These are phyloP conservation scores for Lagopus leucura DNA, from an alignment of 2,113 vertebrate species.

Conservation along the genomic window DNA sequence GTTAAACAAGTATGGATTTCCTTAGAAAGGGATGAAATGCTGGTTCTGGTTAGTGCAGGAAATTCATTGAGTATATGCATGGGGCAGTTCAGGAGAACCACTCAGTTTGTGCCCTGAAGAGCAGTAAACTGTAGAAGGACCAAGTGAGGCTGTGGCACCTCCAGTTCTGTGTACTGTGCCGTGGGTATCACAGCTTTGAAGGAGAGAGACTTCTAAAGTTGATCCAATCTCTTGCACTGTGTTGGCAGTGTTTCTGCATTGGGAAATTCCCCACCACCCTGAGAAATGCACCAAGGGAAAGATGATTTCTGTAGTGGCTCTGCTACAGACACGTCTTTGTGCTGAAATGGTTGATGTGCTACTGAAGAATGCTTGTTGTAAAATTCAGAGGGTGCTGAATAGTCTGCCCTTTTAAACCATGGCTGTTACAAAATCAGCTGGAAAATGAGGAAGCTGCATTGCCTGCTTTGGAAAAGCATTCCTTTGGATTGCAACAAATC, in stretches of 20 bases:
- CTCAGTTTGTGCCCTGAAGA: neutral
- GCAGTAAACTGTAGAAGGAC: neutral
- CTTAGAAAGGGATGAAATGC: neutral
- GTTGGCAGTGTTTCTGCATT: neutral
- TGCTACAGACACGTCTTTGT: neutral
- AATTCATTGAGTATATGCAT: neutral
- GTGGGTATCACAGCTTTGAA: neutral
- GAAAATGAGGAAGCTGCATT: neutral
- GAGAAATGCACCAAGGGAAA: neutral
- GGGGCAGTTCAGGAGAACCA: neutral
- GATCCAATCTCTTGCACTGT: neutral
- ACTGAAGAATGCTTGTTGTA: neutral
- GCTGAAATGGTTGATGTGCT: neutral
- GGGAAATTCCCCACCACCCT: neutral
- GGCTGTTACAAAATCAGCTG: neutral
- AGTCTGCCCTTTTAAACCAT: neutral
- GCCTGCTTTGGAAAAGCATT: neutral
- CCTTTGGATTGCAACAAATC: neutral
- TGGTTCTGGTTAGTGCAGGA: neutral
- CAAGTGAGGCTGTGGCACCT: neutral
- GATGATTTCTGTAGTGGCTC: neutral
- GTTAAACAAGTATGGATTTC: neutral
- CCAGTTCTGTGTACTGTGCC: neutral
- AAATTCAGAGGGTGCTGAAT: conserved; percentile 9
- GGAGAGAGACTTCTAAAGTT: neutral